Evolutionary conservation across 2,797 vertebrate genomes (phyloP).

Genomic region (Anolis apletophallus): DNA sequence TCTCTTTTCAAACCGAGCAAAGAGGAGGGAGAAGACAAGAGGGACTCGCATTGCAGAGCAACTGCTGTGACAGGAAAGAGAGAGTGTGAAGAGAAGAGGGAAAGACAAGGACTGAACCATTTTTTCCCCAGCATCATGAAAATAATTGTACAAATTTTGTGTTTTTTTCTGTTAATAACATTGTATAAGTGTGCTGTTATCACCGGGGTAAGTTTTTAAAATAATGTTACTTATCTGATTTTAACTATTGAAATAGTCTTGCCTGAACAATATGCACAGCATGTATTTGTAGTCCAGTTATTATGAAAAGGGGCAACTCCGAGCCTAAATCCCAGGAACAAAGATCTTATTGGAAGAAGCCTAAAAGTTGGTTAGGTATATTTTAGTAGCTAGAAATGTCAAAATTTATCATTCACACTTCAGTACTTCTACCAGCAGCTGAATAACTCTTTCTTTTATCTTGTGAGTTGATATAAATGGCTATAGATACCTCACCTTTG

Average conservation of each 20-base stretch:
- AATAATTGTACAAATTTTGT: constrained; percentile 72
- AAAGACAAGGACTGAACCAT: constrained; percentile 7
- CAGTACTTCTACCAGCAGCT: not conserved
- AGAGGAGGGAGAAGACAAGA: constrained; percentile 3
- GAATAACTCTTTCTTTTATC: not conserved
- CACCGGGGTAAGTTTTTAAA: constrained; percentile 87
- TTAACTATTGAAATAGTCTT: not conserved
- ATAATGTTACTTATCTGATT: constrained; percentile 5
- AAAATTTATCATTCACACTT: not conserved
- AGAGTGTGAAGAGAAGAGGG: not conserved
- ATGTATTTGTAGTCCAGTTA: not conserved
- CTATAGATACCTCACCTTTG: not conserved
- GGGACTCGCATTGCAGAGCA: constrained; percentile 8
- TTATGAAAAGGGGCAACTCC: not conserved
- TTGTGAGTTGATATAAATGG: not conserved
- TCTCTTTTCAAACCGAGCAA: constrained; percentile 24
- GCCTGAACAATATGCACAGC: not conserved
- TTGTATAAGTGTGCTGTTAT: constrained; percentile 85
- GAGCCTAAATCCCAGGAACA: not conserved
- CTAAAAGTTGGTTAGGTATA: not conserved
- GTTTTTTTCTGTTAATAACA: constrained; percentile 82
- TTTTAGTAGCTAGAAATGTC: not conserved
- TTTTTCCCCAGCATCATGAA: constrained; percentile 76
- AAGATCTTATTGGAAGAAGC: not conserved
- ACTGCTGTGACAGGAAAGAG: not conserved